phyloP scores from a whole-genome alignment of 2,888 invertebrate species.

The Sthenelais limicola region DNA sequence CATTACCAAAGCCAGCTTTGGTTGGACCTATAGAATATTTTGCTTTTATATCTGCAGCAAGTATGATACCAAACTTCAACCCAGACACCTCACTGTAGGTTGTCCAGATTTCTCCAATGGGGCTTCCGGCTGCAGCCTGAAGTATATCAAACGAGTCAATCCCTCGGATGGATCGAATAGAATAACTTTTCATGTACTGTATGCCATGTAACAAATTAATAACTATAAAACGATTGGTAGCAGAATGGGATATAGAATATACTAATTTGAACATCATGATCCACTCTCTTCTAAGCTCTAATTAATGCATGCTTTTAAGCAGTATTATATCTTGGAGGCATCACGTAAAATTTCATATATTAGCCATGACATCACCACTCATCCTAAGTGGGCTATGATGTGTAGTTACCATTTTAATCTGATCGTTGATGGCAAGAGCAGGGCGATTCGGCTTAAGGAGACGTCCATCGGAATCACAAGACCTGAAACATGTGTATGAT shows the following conservation, averaged over 20 bases:
- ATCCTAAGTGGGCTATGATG: neutral
- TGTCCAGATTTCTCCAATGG: constrained; percentile 65
- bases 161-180: no score
- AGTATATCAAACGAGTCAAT: no score
- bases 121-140: constrained; percentile 35
- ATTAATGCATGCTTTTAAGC: no score
- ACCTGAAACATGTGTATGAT: neutral
- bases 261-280: no score
- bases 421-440: constrained; percentile 47
- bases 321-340: no score
- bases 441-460: constrained; percentile 36
- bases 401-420: constrained; percentile 53
- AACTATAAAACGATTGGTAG: no score
- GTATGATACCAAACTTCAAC: constrained; percentile 61
- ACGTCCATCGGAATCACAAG: constrained; percentile 28
- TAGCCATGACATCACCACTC: neutral
- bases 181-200: no score
- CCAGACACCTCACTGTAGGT: constrained; percentile 57
- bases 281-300: no score
- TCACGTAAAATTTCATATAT: neutral
- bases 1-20: constrained; percentile 53
- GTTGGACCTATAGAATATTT: constrained; percentile 54
- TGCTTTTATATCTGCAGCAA: constrained; percentile 57
- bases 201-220: no score
- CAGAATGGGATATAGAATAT: no score